Percentiles rank a stretch among this genome's conserved stretches.
Evolutionary conservation across 2,113 vertebrate genomes (phyloP).

Genomic region (Amphilophus citrinellus): DNA sequence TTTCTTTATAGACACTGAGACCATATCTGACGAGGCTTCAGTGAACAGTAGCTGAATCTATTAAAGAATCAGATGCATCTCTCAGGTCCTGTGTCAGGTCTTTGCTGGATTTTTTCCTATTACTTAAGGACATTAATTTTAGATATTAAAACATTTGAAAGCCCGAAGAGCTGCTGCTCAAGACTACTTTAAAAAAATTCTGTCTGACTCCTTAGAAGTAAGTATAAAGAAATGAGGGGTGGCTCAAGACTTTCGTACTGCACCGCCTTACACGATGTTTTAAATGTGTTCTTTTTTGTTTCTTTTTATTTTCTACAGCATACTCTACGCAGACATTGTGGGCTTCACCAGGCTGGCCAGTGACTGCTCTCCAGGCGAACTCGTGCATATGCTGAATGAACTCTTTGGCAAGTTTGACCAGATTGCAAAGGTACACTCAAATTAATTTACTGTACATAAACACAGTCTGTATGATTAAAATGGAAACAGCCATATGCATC

Average conservation of each 20-base stretch:
- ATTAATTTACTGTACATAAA: background rate
- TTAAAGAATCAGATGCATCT: too few relatives aligned
- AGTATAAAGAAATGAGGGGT: background rate
- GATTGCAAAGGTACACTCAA: constrained; percentile 91
- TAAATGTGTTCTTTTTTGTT: background rate
- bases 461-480: background rate
- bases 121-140: too few relatives aligned
- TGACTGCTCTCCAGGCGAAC: constrained; percentile 95
- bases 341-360: constrained; percentile 97
- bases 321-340: constrained; percentile 96
- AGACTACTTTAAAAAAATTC: background rate
- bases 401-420: constrained; percentile 99
- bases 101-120: too few relatives aligned
- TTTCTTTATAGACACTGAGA: too few relatives aligned
- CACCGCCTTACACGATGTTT: background rate
- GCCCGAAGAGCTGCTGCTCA: background rate
- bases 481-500: background rate
- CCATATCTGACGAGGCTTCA: too few relatives aligned
- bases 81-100: too few relatives aligned
- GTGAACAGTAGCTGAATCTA: too few relatives aligned
- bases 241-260: fast-evolving
- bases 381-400: constrained; percentile 97
- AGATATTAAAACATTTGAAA: background rate
- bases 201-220: background rate
- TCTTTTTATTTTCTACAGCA: constrained; percentile 77